A percentile compares a stretch with the other conserved stretches of the same genome.
These are phyloP conservation scores for Lochmaea capreae DNA, from an alignment of 2,888 invertebrate species.

Conservation along the genomic window DNA sequence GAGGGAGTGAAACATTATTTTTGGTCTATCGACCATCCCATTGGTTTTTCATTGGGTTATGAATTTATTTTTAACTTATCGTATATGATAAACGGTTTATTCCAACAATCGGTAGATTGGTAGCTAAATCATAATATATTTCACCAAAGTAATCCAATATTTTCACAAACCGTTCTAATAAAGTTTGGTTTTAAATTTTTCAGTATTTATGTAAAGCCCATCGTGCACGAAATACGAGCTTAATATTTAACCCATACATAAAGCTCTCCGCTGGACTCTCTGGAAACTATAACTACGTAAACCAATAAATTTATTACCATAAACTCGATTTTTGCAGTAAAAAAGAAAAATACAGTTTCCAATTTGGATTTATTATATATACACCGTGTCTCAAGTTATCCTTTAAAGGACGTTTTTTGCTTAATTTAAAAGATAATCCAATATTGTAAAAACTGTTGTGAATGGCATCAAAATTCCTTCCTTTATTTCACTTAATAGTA, in stretches of 20 bases:
- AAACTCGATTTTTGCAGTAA: background rate
- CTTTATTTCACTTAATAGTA: too few species aligned
- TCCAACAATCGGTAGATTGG: background rate
- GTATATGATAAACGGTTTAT: background rate
- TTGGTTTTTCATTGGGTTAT: background rate
- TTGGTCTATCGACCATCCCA: background rate
- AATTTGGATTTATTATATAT: too few species aligned
- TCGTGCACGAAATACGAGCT: conserved; percentile 1
- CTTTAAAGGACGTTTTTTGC: too few species aligned
- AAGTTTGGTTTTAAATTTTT: background rate
- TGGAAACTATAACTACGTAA: background rate
- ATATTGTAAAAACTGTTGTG: too few species aligned
- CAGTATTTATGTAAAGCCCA: background rate
- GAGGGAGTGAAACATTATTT: too few species aligned
- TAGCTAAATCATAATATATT: background rate
- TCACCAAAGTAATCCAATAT: background rate
- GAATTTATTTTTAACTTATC: too few species aligned
- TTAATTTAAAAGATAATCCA: too few species aligned
- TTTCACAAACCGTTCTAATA: background rate
- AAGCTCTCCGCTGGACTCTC: background rate
- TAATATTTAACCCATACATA: background rate
- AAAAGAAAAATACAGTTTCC: background rate
- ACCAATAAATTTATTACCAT: background rate
- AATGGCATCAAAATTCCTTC: too few species aligned
- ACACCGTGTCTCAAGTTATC: too few species aligned